phyloP scores from a whole-genome alignment of 2,888 invertebrate species.

The Monopis laevigella region DNA sequence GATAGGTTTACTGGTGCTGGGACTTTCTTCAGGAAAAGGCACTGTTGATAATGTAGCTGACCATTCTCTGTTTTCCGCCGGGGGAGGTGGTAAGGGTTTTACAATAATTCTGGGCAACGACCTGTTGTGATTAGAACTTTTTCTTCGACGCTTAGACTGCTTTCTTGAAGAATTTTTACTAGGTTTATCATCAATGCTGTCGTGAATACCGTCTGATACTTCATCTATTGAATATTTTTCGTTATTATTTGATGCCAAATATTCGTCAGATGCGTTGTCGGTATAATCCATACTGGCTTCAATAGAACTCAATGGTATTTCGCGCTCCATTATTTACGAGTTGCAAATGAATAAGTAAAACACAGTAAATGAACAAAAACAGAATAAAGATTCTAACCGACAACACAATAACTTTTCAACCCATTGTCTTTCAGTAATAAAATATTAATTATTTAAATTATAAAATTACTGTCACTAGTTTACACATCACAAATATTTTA shows the following conservation, averaged over 20 bases:
- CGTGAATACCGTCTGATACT: conserved; percentile 52
- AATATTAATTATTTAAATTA: no score
- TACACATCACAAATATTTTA: neutral
- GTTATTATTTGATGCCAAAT: conserved; percentile 42
- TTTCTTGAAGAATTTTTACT: conserved; percentile 82
- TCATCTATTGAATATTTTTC: conserved; percentile 55
- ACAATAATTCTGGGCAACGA: conserved; percentile 82
- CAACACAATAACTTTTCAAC: conserved; percentile 56
- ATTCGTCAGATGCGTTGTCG: conserved; percentile 50
- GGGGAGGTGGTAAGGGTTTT: conserved; percentile 78
- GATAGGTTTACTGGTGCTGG: conserved; percentile 59
- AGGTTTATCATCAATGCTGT: conserved; percentile 56
- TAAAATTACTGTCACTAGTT: neutral
- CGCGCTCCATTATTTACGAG: conserved; percentile 44
- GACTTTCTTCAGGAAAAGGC: conserved; percentile 41
- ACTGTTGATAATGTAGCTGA: conserved; percentile 39
- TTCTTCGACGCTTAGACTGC: conserved; percentile 76
- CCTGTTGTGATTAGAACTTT: conserved; percentile 76
- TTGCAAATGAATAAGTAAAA: conserved; percentile 10
- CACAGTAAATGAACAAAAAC: conserved; percentile 30
- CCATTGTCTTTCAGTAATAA: conserved; percentile 42
- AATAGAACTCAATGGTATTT: conserved; percentile 36
- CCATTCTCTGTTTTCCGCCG: conserved; percentile 57
- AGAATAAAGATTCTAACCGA: conserved; percentile 42
- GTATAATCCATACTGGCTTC: conserved; percentile 48